phyloP scores from a whole-genome alignment of 2,888 invertebrate genomes.

The Taphrorychus bicolor region DNA sequence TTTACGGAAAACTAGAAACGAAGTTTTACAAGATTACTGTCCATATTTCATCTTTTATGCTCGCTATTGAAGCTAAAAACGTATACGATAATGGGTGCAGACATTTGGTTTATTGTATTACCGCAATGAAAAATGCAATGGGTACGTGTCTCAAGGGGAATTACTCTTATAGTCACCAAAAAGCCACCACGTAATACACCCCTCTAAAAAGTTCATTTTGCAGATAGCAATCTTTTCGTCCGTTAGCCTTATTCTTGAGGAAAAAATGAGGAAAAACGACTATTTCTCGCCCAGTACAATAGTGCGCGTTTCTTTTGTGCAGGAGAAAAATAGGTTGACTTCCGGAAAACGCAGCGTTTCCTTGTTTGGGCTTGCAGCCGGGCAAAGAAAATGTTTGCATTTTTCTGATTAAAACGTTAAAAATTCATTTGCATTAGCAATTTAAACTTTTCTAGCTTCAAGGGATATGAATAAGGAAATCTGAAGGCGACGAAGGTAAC shows the following conservation, averaged over 20 bases:
- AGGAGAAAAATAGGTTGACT: constrained; percentile 1
- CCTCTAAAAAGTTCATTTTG: neutral
- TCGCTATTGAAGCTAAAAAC: neutral
- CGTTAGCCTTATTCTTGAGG: neutral
- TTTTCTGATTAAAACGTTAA: constrained; percentile 7
- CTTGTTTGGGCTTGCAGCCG: neutral
- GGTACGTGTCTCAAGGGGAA: neutral
- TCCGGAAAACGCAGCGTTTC: constrained; percentile 1
- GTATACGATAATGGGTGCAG: neutral
- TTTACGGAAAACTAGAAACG: neutral
- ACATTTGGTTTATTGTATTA: neutral
- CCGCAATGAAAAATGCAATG: neutral
- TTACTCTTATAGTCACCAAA: neutral
- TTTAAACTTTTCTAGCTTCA: neutral
- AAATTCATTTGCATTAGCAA: neutral
- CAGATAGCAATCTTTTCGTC: neutral
- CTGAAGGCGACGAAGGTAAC: neutral
- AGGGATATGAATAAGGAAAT: neutral
- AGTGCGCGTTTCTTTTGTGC: constrained; percentile 3
- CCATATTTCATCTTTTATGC: neutral
- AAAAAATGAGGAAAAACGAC: neutral
- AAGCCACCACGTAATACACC: too few species aligned
- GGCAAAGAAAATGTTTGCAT: neutral
- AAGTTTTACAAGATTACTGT: neutral
- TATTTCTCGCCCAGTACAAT: constrained; percentile 2